Percentiles rank a stretch among this genome's conserved stretches.
phyloP scores from a whole-genome alignment of 2,888 invertebrate species.

The Pristionchus entomophagus region DNA sequence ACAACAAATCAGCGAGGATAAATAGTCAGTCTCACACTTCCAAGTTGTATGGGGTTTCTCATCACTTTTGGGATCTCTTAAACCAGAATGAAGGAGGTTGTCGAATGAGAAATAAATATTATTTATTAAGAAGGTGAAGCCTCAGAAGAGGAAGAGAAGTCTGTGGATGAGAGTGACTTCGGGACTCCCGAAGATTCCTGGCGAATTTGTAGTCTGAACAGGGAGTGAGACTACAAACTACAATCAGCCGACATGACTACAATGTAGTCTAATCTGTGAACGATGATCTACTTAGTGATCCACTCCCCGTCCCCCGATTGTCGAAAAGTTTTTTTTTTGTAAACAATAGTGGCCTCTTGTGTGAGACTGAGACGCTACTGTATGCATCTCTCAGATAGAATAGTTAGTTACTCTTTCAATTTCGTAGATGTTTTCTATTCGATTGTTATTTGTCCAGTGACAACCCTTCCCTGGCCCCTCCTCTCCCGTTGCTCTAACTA shows the following conservation, averaged over 20 bases:
- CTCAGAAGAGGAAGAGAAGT: constrained; percentile 27
- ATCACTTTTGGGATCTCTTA: too few relatives aligned
- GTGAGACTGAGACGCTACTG: constrained; percentile 6
- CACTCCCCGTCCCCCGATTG: neutral
- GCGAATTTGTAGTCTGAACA: constrained; percentile 38
- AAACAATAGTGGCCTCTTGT: neutral
- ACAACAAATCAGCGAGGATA: too few relatives aligned
- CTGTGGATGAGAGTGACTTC: constrained; percentile 47
- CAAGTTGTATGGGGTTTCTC: too few relatives aligned
- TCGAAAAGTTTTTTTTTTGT: neutral
- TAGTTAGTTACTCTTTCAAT: constrained; percentile 11
- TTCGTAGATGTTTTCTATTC: constrained; percentile 25
- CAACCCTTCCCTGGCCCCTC: neutral
- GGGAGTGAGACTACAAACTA: neutral
- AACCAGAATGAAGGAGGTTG: too few relatives aligned
- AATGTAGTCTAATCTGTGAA: constrained; percentile 29
- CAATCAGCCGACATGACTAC: neutral
- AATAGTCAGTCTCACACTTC: too few relatives aligned
- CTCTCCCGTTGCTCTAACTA: neutral
- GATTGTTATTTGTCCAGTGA: neutral
- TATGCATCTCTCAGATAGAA: neutral
- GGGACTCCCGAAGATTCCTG: constrained; percentile 38
- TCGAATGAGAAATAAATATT: neutral
- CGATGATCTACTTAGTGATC: constrained; percentile 14
- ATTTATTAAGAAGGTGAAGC: constrained; percentile 12